Evolutionary conservation across 2,797 vertebrate genomes (phyloP).

Genomic region (Parauchenoglanis punctatus): DNA sequence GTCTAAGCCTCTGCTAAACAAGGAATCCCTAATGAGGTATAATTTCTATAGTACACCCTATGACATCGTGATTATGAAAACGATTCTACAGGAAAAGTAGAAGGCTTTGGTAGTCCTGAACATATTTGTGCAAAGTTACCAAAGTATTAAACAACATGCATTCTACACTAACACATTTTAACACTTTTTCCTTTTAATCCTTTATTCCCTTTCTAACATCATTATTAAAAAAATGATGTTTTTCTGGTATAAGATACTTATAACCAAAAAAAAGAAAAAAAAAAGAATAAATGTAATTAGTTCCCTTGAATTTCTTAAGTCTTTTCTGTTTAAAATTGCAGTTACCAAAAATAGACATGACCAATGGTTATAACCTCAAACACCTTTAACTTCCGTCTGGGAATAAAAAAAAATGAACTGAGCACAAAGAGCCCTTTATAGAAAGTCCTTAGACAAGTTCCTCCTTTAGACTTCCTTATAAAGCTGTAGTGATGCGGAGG

Average conservation of each 20-base stretch:
- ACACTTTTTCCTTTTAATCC: neutral
- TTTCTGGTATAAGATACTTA: neutral
- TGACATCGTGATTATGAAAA: neutral
- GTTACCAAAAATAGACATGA: conserved; percentile 25
- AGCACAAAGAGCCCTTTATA: conserved; percentile 31
- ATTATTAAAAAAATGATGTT: neutral
- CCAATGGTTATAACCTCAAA: conserved; percentile 10
- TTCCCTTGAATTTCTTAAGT: neutral
- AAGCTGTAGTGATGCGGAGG: conserved; percentile 43
- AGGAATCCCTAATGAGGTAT: neutral
- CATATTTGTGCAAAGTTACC: neutral
- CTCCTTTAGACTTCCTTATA: conserved; percentile 33
- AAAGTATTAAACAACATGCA: neutral
- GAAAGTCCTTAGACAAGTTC: conserved; percentile 22
- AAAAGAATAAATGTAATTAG: neutral
- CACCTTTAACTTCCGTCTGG: conserved; percentile 8
- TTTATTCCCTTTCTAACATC: neutral
- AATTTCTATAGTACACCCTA: neutral
- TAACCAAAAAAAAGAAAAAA: neutral
- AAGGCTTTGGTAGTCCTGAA: neutral
- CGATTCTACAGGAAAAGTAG: neutral
- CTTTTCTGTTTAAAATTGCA: neutral
- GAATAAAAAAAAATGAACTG: neutral
- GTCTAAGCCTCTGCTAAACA: neutral
- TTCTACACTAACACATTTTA: neutral